Percentiles rank a stretch among this genome's conserved stretches.
phyloP scores from a whole-genome alignment of 1,140 invertebrate genomes.

The Calephelis nemesis region DNA sequence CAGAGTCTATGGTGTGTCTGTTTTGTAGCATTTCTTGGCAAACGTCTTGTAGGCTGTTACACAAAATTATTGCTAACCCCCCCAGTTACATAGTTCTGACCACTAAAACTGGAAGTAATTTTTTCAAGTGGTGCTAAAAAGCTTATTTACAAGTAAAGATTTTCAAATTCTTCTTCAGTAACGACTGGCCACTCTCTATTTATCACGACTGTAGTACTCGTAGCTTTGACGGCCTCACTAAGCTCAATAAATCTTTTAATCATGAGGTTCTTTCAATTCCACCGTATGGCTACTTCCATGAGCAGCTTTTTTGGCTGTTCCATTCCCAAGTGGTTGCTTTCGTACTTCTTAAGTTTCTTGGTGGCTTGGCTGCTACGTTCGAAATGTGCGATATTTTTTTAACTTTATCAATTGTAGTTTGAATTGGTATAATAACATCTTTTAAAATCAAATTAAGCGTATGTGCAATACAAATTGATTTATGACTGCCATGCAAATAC shows the following conservation, averaged over 20 bases:
- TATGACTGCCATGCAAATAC: too few species aligned
- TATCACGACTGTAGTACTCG: constrained; percentile 1
- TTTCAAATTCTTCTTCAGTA: constrained; percentile 2
- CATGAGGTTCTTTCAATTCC: constrained; percentile 1
- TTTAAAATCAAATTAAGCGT: too few species aligned
- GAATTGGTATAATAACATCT: too few species aligned
- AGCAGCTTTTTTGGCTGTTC: constrained; percentile 5
- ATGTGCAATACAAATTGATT: too few species aligned
- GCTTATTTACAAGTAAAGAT: background rate
- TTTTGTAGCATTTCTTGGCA: constrained; percentile 20
- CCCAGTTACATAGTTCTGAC: background rate
- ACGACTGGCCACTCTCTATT: constrained; percentile 13
- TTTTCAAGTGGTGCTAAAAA: too few species aligned
- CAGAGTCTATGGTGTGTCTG: constrained; percentile 13
- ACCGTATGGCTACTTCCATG: background rate
- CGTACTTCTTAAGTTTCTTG: background rate
- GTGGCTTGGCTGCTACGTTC: too few species aligned
- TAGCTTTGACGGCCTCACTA: constrained; percentile 8
- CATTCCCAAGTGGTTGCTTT: constrained; percentile 16
- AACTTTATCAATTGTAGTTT: too few species aligned
- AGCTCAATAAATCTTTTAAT: constrained; percentile 5
- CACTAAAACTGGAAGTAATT: too few species aligned
- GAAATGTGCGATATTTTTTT: too few species aligned
- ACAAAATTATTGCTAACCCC: constrained; percentile 19
- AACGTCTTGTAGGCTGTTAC: constrained; percentile 19